Evolutionary conservation across 2,113 vertebrate genomes (phyloP), one percentile per base, ranked within the genome.

Genomic region (Vireo altiloquus): DNA sequence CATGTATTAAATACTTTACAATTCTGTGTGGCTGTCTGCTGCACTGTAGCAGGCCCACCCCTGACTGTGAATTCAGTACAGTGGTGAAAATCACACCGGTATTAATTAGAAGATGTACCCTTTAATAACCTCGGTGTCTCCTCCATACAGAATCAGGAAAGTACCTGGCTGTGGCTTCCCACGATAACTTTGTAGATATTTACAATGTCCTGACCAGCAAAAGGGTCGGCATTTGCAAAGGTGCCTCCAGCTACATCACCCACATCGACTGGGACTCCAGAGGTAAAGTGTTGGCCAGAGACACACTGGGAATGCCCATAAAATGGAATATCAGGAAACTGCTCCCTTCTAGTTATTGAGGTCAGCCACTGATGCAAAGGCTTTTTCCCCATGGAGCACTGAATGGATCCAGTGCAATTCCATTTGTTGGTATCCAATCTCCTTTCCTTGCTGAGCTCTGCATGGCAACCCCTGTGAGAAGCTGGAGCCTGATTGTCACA

Each of bases 131-230:
- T 71, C 4, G 1, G 24, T 46, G 28, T 96, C 87, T 97, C 81
- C 93, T 91, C 97, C 86, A 93, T 89, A 11, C 81, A 99, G 99
- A 99, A 92, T 97, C 98, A 16, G 99, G 99, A 81, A 99, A 99
- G 96, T 99, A 99, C 94, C 98, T 99, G 86, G 99, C 99, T 0
- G 99, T 99, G 97, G 99, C 99, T 35, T 99, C 99, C n/a, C 99
- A 99, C 20, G 99, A 99, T 85, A 99, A 99, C 85, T 99, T 99
- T 94, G 99, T 99, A 91, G 99, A 99, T 96, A 99, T 99, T 95
- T 99, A 99, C 97, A 99, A 99, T 10, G 99, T 99, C 7, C 98
- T 99, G 59, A 99, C 98, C 82, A 99, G 99, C 97, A 99, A 99
- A 97, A 98, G 99, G 87, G 99, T 99, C 22, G 99, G 99, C 50